A percentile compares a stretch with the other conserved stretches of the same genome.
phyloP scores from a whole-genome alignment of 2,797 vertebrate species.

The Novumbra hubbsi region DNA sequence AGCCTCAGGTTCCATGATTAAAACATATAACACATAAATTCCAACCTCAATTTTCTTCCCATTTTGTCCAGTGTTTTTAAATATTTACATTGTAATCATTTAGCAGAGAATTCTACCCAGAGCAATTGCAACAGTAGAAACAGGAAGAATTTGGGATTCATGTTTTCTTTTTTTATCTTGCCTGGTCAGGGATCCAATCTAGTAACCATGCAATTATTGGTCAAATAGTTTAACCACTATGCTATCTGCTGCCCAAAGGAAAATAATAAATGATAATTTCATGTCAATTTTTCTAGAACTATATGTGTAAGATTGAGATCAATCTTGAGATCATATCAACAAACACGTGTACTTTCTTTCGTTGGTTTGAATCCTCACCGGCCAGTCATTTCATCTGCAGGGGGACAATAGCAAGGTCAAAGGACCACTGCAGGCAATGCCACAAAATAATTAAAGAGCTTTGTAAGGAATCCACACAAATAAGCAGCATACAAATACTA shows the following conservation, averaged over 20 bases:
- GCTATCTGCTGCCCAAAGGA: too few species aligned
- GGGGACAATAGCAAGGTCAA: neutral
- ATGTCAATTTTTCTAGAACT: too few species aligned
- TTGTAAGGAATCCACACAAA: neutral
- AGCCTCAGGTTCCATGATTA: constrained; percentile 14
- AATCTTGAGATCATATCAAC: too few species aligned
- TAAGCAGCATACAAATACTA: neutral
- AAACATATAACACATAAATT: constrained; percentile 28
- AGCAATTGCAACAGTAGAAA: too few species aligned
- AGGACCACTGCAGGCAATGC: neutral
- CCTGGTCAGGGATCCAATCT: too few species aligned
- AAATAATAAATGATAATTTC: too few species aligned
- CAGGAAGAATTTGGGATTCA: too few species aligned
- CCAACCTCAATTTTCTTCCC: constrained; percentile 10
- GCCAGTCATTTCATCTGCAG: neutral
- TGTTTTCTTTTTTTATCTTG: too few species aligned
- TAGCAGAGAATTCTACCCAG: too few species aligned
- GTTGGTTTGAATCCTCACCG: neutral
- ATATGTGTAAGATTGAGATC: neutral
- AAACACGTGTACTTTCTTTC: neutral
- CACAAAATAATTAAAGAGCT: neutral
- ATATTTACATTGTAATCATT: too few species aligned
- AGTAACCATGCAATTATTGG: too few species aligned
- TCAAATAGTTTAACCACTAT: too few species aligned
- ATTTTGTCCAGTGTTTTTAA: neutral